Base-by-base conservation (phyloP, 2,888 invertebrate genomes). In the Dyspetes luteomarginatus region DNA sequence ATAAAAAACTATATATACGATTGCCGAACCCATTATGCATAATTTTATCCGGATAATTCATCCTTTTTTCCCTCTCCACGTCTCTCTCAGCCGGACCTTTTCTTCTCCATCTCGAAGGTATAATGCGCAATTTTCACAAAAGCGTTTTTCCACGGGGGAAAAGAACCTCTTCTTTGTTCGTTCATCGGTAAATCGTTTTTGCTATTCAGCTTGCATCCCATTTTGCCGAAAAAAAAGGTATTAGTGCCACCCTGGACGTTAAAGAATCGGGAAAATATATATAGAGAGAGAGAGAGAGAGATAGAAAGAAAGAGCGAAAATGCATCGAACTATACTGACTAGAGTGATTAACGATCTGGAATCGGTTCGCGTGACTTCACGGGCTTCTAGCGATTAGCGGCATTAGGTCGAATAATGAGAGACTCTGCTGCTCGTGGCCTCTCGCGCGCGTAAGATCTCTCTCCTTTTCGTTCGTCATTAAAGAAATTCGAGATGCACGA, bases 11-110 rank as follows among this genome's bases (percentile, higher is more conserved):
- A 73, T 64, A 64, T 58, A 78, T 55, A 74, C 45, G 45, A 56
- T 82, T 81, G 78, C 77, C 77, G 58, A 78, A 65, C 76, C 74
- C 76, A 82, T 82, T 82, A 84, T 84, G 74, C 79, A 84, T 82
- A 78, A 84, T 81, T 81, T 82, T 56, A 77, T 82, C 76, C 81
- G 83, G 82, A 82, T 83, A 76, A 83, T 82, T 82, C 76, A 76
- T 69, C 58, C 28, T 55, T 69, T 71, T 55, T 69, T 71, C 50
- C 9, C 50, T 55, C 30, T 26, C 30, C 26, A 58, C 50, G 50
- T 60, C 17, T 12, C 50, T 48, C 50, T 15, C 19, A 45, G 24
- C 22, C 15, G 15, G 56, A n/a, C 28, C 19, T 68, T 58, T 58
- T 55, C 19, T 56, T 65, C 41, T 52, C 56, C 19, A 30, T 45